Evolutionary conservation across 2,113 vertebrate species (phyloP).

Genomic region (Grantiella picta): DNA sequence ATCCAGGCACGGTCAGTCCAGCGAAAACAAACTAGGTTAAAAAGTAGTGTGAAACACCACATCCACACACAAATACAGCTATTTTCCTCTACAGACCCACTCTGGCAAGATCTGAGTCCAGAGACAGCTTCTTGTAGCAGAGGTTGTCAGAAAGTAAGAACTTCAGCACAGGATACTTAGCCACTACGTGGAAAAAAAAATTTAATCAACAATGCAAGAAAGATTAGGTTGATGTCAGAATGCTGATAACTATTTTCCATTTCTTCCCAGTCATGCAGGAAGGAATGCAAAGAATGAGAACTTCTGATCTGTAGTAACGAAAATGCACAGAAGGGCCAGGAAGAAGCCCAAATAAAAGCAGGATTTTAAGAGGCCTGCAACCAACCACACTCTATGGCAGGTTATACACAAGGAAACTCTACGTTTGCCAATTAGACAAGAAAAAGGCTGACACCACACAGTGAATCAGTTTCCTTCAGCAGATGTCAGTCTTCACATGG

Average conservation of each 20-base stretch:
- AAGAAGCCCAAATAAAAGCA: neutral
- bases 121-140: neutral
- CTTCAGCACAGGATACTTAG: neutral
- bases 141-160: neutral
- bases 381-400: neutral
- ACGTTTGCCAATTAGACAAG: neutral
- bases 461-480: neutral
- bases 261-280: neutral
- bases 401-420: neutral
- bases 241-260: neutral
- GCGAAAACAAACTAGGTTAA: neutral
- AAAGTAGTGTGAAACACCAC: neutral
- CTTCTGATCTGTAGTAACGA: neutral
- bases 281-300: neutral
- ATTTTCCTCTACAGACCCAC: neutral
- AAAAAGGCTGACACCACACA: neutral
- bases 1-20: neutral
- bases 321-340: neutral
- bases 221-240: neutral
- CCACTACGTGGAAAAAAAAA: neutral
- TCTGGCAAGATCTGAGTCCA: neutral
- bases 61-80: neutral
- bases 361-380: neutral
- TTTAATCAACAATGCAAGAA: neutral
- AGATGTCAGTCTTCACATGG: neutral